Base-by-base conservation (phyloP, 1,140 invertebrate species). In the Trachelipus rathkii region DNA sequence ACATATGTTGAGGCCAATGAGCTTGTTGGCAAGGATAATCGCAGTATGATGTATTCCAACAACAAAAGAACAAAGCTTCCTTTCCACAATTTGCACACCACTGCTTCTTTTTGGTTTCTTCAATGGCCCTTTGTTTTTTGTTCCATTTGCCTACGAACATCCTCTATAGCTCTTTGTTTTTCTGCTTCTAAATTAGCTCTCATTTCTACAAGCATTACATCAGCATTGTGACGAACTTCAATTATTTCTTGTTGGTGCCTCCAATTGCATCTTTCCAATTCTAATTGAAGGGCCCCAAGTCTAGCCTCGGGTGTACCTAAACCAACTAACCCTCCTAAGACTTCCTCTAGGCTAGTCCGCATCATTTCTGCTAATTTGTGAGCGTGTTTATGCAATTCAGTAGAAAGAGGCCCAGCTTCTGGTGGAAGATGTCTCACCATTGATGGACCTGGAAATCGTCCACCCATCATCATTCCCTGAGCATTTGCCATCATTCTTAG, bases 31-130 rank as follows among this genome's bases (percentile, higher is more conserved):
- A 96, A 4, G 89, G 87, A 84, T 93, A 92, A 86, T 92, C 91
- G 85, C 95, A 97, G 84, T 97, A 97, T 45, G 93, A 91, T 0
- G 95, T 96, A 85, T 96, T 96, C 94, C 94, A 96, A 83, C 95
- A 96, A 83, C 95, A 96, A 85, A 95, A 95, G 84, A 94, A 94
- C 78, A 93, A 89, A 0, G 94, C 93, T 85, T 95, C 93, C 79
- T 92, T 91, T 68, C 89, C 89, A 86, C 95, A 97, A 82, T 89
- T 89, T 0, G 92, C 90, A 84, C 95, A 96, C 95, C 95, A 95
- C 83, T 93, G 92, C 84, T 93, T 93, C 46, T 87, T 88, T 85
- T 95, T 95, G 0, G 90, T 89, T 79, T 93, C 91, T 71, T 90
- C 89, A 0, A 94, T 86, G n/a, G 88, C 88, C 50, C 88, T 87